Evolutionary conservation across 2,113 vertebrate species (phyloP).

Genomic region (Stigmatopora nigra): DNA sequence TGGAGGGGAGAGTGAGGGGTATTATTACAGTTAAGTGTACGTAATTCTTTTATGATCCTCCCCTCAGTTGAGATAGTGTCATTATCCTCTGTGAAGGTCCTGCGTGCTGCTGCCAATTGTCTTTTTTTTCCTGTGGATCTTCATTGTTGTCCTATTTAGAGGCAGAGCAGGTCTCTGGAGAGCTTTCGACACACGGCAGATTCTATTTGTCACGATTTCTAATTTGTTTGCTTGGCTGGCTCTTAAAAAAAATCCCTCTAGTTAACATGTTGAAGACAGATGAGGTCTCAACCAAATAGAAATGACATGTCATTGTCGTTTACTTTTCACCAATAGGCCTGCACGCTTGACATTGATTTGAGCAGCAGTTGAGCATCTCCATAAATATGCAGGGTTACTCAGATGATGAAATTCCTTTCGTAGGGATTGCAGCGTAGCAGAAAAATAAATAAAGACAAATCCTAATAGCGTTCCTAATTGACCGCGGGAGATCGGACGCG

Average conservation of each 20-base stretch:
- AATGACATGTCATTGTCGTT: conserved; percentile 30
- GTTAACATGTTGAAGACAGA: conserved; percentile 20
- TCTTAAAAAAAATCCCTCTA: conserved; percentile 29
- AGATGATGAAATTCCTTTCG: conserved; percentile 42
- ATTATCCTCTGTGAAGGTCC: conserved; percentile 33
- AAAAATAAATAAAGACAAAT: conserved; percentile 57
- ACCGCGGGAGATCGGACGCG: conserved; percentile 28
- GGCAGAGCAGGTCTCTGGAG: conserved; percentile 23
- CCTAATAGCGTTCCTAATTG: conserved; percentile 53
- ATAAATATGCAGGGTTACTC: conserved; percentile 54
- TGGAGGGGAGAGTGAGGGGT: conserved; percentile 11
- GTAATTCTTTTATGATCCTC: conserved; percentile 18
- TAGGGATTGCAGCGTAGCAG: conserved; percentile 44
- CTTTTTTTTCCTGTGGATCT: neutral
- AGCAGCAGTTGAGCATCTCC: conserved; percentile 45
- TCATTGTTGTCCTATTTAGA: conserved; percentile 15
- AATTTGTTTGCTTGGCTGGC: conserved; percentile 25
- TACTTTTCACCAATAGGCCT: conserved; percentile 27
- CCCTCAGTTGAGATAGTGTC: conserved; percentile 25
- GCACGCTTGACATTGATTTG: conserved; percentile 47
- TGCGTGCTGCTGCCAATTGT: conserved; percentile 22
- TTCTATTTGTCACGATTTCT: conserved; percentile 41
- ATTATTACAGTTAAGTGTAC: conserved; percentile 9
- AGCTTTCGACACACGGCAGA: conserved; percentile 20
- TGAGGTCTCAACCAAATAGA: conserved; percentile 30